Evolutionary conservation across 37 sponge, comb jelly and placozoan genomes (phyloP).

Genomic region (Haliclona indistincta): DNA sequence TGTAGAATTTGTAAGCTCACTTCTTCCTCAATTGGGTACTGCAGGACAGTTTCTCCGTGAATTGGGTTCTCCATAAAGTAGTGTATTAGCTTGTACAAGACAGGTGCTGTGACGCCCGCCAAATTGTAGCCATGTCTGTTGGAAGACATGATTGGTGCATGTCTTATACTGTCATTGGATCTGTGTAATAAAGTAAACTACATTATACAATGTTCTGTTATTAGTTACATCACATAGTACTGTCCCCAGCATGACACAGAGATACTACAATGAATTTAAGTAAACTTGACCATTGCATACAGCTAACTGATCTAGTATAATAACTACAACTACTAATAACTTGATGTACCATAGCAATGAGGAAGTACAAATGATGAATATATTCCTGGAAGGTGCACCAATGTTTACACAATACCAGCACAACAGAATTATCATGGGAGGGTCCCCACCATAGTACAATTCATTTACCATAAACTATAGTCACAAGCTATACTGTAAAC

Average conservation of each 20-base stretch:
- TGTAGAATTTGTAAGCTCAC: constrained; percentile 20
- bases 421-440: neutral
- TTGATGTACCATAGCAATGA: too few species aligned
- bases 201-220: neutral
- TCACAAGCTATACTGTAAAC: neutral
- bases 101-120: constrained; percentile 53
- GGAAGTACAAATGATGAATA: too few species aligned
- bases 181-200: constrained; percentile 10
- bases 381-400: too few species aligned
- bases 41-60: constrained; percentile 49
- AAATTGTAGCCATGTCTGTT: constrained; percentile 59
- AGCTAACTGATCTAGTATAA: too few species aligned
- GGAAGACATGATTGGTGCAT: constrained; percentile 46
- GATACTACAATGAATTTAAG: too few species aligned
- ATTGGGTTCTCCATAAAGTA: constrained; percentile 90
- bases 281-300: too few species aligned
- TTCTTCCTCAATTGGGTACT: constrained; percentile 64
- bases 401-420: too few species aligned
- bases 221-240: too few species aligned
- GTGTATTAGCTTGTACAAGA: constrained; percentile 72
- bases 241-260: too few species aligned
- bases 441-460: neutral
- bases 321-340: too few species aligned
- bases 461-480: neutral
- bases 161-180: constrained; percentile 46